Conservation (phyloP, 2,888 invertebrate species). For the Cancer borealis region DNA sequence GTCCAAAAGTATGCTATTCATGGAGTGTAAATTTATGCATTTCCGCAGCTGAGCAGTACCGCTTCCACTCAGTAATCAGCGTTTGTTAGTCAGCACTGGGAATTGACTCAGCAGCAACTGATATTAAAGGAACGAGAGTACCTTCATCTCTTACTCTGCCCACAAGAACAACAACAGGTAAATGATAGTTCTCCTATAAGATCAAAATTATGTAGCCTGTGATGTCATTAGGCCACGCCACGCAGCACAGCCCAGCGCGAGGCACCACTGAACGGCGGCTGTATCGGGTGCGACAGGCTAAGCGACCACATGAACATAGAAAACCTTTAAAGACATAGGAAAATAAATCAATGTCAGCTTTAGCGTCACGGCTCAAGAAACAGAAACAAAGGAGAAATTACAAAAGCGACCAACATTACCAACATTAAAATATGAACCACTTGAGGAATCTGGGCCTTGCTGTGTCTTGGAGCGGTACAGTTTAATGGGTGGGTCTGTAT, state of each 20-base stretch:
- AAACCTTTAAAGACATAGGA: neutral
- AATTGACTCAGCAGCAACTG: neutral
- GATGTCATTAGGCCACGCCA: neutral
- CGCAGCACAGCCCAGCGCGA: neutral
- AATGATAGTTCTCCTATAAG: neutral
- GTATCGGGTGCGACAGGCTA: neutral
- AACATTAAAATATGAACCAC: neutral
- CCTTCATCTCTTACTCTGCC: neutral
- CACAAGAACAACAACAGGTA: neutral
- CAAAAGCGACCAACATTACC: neutral
- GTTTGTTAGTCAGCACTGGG: neutral
- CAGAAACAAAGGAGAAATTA: neutral
- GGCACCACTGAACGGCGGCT: neutral
- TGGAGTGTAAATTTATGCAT: neutral
- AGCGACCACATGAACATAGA: neutral
- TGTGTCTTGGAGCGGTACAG: neutral
- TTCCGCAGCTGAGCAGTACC: neutral
- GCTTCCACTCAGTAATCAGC: neutral
- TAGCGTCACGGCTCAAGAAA: neutral
- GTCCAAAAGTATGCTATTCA: neutral
- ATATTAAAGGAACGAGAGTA: neutral
- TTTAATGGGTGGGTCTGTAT: neutral
- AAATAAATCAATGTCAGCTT: neutral
- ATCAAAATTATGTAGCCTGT: neutral
- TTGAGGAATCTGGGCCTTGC: neutral